Conservation (phyloP, 2,797 vertebrate species). For the Benthosema pterotum region DNA sequence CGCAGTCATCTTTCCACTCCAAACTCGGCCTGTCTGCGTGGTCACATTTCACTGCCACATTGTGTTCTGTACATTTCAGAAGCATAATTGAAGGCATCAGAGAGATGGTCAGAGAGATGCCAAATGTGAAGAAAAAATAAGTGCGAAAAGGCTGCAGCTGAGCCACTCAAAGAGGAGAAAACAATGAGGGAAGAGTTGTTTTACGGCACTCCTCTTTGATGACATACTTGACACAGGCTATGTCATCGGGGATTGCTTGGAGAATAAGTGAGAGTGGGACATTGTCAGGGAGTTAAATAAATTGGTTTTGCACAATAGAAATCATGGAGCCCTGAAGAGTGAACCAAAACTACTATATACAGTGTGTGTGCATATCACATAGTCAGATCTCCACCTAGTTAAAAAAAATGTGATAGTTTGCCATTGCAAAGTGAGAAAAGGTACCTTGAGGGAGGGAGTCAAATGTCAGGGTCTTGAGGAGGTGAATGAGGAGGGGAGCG, state of each 20-base stretch:
- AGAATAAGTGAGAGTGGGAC: conserved; percentile 17
- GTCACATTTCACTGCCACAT: conserved; percentile 16
- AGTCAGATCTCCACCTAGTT: too few relatives aligned
- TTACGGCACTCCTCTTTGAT: conserved; percentile 28
- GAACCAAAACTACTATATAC: neutral
- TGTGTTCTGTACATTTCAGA: conserved; percentile 27
- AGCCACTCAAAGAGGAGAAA: neutral
- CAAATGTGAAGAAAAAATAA: conserved; percentile 28
- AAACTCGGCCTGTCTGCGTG: conserved; percentile 22
- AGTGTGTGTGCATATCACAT: too few relatives aligned
- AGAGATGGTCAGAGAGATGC: conserved; percentile 33
- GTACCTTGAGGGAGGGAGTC: neutral
- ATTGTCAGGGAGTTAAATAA: neutral
- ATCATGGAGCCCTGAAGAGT: neutral
- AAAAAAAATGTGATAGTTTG: too few relatives aligned
- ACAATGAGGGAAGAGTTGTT: conserved; percentile 22
- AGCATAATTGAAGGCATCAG: conserved; percentile 56
- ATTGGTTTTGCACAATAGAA: neutral
- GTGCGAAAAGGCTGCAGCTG: neutral
- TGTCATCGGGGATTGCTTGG: conserved; percentile 27
- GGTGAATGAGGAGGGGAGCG: conserved; percentile 55
- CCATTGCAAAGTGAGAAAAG: too few relatives aligned
- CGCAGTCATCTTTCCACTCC: neutral
- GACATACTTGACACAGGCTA: conserved; percentile 19
- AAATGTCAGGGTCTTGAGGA: conserved; percentile 20